Evolutionary conservation across 1,140 invertebrate species (phyloP).

Genomic region (Macrobrachium rosenbergii): DNA sequence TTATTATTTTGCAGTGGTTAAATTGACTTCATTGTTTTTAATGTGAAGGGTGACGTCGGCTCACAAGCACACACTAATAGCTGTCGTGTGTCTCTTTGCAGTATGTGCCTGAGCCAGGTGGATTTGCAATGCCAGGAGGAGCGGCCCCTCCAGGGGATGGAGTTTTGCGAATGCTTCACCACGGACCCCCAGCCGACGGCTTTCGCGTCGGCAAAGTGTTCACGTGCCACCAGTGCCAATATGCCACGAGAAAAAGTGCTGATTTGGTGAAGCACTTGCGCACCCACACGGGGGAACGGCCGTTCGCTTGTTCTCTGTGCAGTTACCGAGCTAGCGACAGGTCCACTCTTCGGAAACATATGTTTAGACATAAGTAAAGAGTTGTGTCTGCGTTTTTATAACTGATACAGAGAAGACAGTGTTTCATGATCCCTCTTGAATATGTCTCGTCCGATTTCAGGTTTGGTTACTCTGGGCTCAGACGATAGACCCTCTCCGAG

Average conservation of each 20-base stretch:
- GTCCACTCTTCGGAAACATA: constrained; percentile 51
- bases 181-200: constrained; percentile 30
- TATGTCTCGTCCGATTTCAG: too few species aligned
- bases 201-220: constrained; percentile 44
- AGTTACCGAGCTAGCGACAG: constrained; percentile 43
- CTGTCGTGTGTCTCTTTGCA: constrained; percentile 50
- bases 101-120: constrained; percentile 43
- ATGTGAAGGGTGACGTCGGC: not conserved
- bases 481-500: too few species aligned
- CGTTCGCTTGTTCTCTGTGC: constrained; percentile 38
- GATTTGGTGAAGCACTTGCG: constrained; percentile 51
- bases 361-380: constrained; percentile 32
- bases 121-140: constrained; percentile 33
- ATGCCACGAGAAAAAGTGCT: constrained; percentile 33
- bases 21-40: too few species aligned
- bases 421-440: too few species aligned
- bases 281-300: constrained; percentile 43
- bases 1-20: too few species aligned
- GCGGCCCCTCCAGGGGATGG: not conserved
- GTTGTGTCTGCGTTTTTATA: too few species aligned
- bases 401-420: too few species aligned
- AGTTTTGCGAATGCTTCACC: constrained; percentile 13
- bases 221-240: constrained; percentile 40
- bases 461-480: too few species aligned
- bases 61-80: constrained; percentile 22